Evolutionary conservation across 2,888 invertebrate genomes (phyloP), one percentile per base, ranked within the genome.

Genomic region (Coelopa pilipes): DNA sequence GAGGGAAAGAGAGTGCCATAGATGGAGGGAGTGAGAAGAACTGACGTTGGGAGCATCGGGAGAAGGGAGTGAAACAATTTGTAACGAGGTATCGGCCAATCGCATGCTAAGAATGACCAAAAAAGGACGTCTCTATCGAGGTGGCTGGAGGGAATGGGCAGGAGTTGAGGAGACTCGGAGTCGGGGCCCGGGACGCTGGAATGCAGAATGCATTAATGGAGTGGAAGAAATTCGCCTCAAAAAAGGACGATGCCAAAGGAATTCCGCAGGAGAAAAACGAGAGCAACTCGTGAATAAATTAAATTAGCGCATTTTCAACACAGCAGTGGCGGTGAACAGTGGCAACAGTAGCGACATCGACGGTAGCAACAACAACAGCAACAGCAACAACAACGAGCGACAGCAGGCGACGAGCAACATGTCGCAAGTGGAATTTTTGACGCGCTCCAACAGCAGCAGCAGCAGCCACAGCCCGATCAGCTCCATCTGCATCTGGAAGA

Each of bases 21-120:
- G 34, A 34, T 34, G 7, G 34, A 4, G 34, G 2, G 34, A 34
- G 34, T 34, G 34, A 34, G 34, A 34, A 34, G 34, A 34, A 34
- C 2, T 34, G 34, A 34, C 7, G 34, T 4, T 34, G 34, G 7
- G 7, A 34, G 34, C 2, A 34, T 34, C 7, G 34, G 34, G 7
- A 34, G 15, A 65, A 63, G 84, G 82, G 85, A 82, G 85, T 84
- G 81, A 85, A 85, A 80, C 82, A 85, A 85, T 85, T 85, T 85
- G 85, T 85, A 81, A 80, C 79, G 80, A 83, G 79, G 80, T 81
- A 83, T 81, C 80, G 5, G 47, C 17, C 17, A 24, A 53, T 49
- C 45, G 17, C 47, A 63, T 46, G 19, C 15, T 46, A 60, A 60
- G 59, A 11, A 4, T 17, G 47, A 1, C 50, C 63, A 46, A 63